Base-by-base conservation (phyloP, 1,140 invertebrate genomes). In the Orchestia grillus region DNA sequence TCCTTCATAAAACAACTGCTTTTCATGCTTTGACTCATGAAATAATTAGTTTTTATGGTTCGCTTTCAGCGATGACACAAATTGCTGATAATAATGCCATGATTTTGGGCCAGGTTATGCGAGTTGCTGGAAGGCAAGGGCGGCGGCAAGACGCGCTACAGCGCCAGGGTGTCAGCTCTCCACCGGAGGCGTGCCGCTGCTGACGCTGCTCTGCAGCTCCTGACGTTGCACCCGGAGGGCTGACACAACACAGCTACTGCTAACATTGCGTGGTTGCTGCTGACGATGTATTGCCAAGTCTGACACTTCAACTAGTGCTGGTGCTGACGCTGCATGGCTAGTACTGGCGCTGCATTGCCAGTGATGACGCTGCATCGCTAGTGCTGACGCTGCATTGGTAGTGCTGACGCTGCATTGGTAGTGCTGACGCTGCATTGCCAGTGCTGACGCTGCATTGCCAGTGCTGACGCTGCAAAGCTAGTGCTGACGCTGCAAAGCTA, bases 111-210 rank as follows among this genome's bases (percentile, higher is more conserved):
- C 94, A 98, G 98, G 96, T 97, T 98, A 96, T 97, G 97, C 95
- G 98, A 98, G 77, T 96, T 98, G 3, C 97, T 98, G 44, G 98
- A 98, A 96, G 98, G 98, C 28, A 98, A 98, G 97, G 98, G 98
- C 15, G 98, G 98, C 90, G 98, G 97, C 40, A 98, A 97, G 43
- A 96, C 96, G 43, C 96, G 96, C 44, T 97, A 96, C 96, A 96
- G 96, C 43, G 96, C 96, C 45, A 96, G 96, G 43, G 96, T 97
- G 36, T 96, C 96, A 6, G 92, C 92, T 11, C 44, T 94, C 0
- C 92, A 94, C 92, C 6, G 44, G 43, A 42, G 92, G 44, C 40
- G 11, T 44, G 92, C 92, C 47, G 92, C 92, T 94, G 92, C 44
- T 94, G 92, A 94, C 88, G 88, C 88, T 42, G 88, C 88, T 1